Conservation (phyloP, 2,797 vertebrate species). For the Hoplostethus mediterraneus region DNA sequence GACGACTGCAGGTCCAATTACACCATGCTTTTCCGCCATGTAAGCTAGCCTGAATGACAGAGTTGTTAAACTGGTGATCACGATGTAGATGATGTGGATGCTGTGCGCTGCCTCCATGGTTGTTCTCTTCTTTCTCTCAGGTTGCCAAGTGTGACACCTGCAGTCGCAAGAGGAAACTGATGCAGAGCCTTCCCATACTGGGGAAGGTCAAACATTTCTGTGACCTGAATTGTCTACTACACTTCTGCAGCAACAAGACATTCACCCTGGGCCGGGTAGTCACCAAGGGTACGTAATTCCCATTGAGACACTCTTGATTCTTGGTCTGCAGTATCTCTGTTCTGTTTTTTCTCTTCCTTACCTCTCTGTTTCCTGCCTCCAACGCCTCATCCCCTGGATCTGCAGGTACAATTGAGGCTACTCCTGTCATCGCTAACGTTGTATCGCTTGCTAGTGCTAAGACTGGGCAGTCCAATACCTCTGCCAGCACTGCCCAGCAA, state of each 20-base stretch:
- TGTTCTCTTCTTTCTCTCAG: constrained; percentile 69
- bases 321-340: too few species aligned
- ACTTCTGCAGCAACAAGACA: constrained; percentile 90
- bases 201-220: constrained; percentile 97
- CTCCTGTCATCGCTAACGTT: constrained; percentile 94
- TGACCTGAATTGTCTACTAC: constrained; percentile 90
- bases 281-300: constrained; percentile 28
- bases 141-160: constrained; percentile 95
- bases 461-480: constrained; percentile 83
- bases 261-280: constrained; percentile 57
- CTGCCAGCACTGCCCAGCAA: constrained; percentile 86
- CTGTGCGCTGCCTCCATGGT: too few species aligned
- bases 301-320: too few species aligned
- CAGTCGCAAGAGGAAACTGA: constrained; percentile 92
- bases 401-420: constrained; percentile 82
- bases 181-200: constrained; percentile 90
- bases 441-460: constrained; percentile 92
- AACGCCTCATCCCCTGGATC: constrained; percentile 10
- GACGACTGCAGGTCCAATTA: constrained; percentile 94
- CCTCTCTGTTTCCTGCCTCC: constrained; percentile 4
- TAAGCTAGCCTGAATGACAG: constrained; percentile 59
- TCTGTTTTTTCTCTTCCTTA: background rate
- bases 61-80: too few species aligned
- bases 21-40: constrained; percentile 95
- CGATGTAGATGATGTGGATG: too few species aligned